Evolutionary conservation across 30 jellyfish, hydroid and myxozoan genomes (phyloP).

Genomic region (Aurelia aurita complex sp. Pacific): DNA sequence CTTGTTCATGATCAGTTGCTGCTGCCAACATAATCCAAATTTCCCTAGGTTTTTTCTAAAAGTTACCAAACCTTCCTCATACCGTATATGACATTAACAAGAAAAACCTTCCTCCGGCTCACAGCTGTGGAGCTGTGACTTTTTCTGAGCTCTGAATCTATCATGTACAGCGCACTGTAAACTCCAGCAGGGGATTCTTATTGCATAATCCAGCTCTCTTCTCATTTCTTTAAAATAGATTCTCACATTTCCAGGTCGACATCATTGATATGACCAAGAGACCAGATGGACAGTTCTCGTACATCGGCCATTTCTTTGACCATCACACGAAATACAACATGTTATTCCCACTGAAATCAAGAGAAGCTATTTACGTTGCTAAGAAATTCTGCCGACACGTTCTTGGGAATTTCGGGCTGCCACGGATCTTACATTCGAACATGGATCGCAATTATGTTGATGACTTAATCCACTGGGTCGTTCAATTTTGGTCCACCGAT

Average conservation of each 20-base stretch:
- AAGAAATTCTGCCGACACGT: constrained; percentile 89
- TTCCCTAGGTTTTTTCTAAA: no score
- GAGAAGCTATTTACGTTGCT: constrained; percentile 79
- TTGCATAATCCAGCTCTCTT: no score
- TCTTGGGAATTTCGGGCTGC: constrained; percentile 89
- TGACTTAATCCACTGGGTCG: constrained; percentile 72
- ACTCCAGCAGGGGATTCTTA: no score
- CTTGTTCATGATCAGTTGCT: no score
- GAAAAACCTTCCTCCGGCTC: no score
- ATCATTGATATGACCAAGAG: constrained; percentile 81
- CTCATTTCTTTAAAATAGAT: background rate
- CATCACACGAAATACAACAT: constrained; percentile 90
- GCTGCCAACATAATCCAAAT: no score
- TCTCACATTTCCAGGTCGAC: constrained; percentile 62
- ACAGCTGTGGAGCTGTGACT: no score
- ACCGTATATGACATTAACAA: no score
- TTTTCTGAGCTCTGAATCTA: no score
- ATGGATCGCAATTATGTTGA: constrained; percentile 73
- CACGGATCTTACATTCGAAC: constrained; percentile 82
- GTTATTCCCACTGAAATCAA: constrained; percentile 82
- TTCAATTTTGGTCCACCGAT: constrained; percentile 93
- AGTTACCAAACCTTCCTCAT: no score
- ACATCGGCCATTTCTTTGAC: constrained; percentile 92
- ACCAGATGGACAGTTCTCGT: constrained; percentile 89
- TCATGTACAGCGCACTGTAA: no score